These are phyloP conservation scores for Pseudolaguvia tuberculata DNA, from an alignment of 2,113 vertebrate species.

Conservation along the genomic window DNA sequence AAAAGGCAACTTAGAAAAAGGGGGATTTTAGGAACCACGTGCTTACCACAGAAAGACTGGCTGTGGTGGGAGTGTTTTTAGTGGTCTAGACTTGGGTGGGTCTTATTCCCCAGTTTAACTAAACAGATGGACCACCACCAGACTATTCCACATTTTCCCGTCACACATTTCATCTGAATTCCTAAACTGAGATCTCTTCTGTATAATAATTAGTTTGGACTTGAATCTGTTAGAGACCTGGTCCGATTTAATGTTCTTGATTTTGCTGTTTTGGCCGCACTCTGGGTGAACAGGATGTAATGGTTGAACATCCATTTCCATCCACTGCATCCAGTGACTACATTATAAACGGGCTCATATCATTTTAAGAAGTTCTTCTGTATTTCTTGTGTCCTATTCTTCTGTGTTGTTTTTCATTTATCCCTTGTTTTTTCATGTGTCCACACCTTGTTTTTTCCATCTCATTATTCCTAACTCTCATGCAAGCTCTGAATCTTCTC, in stretches of 20 bases:
- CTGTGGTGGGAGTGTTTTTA: constrained; percentile 25
- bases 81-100: constrained; percentile 46
- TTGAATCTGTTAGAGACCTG: background rate
- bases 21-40: constrained; percentile 32
- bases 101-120: constrained; percentile 32
- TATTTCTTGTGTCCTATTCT: background rate
- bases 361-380: background rate
- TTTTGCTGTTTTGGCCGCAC: background rate
- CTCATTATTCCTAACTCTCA: background rate
- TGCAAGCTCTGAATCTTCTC: constrained; percentile 19
- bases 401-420: constrained; percentile 2
- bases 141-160: constrained; percentile 36
- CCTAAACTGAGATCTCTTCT: background rate
- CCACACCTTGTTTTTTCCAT: background rate
- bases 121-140: constrained; percentile 47
- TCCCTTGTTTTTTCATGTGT: background rate
- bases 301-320: background rate
- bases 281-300: background rate
- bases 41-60: constrained; percentile 33
- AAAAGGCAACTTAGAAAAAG: constrained; percentile 16
- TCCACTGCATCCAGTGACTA: background rate
- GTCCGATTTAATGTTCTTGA: background rate
- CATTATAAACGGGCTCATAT: background rate
- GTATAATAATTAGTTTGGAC: background rate
- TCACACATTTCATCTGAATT: constrained; percentile 10